Base-by-base conservation (phyloP, 2,797 vertebrate genomes). In the Artibeus jamaicensis region DNA sequence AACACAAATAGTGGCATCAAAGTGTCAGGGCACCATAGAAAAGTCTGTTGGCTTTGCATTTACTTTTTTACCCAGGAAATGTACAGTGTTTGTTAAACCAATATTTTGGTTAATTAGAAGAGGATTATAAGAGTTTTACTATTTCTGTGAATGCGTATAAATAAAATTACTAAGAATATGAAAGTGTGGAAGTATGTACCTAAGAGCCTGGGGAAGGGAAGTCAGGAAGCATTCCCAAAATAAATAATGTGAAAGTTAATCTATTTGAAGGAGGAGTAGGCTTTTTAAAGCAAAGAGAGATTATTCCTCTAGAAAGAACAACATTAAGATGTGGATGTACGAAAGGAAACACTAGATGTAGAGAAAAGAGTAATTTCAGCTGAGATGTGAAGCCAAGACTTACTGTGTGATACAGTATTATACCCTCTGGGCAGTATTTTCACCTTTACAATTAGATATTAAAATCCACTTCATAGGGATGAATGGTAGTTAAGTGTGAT, bases 61-160 rank as follows among this genome's bases (percentile, higher is more conserved):
- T 89, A 1, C 48, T 19, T 6, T 82, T 89, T 53, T 37, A 18
- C 3, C 50, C 37, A 26, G 34, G 65, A 86, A 95, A 93, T 59
- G 9, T 19, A 82, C 16, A 32, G 1, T 37, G 24, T 55, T 93
- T 7, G 74, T 94, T 94, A 96, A 88, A 53, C 26, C 32, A 94
- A 73, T 79, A 79, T 86, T 89, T 86, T 15, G 32, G 11, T 34
- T 90, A 92, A 81, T 39, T 82, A 89, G 32, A 94, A 89, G 48
- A 88, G 2, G 21, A 71, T 48, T 59, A 34, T 46, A 32, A 37
- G 34, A 42, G 6, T 93, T 71, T 91, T 37, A 39, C 21, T 83
- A 32, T 68, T 85, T 62, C 44, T 46, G 55, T 55, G 34, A 67
- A 91, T 26, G 82, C 78, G 87, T 82, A 87, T 22, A 94, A 94